Conservation (phyloP, 2,888 invertebrate species). For the Margaritifera margaritifera region DNA sequence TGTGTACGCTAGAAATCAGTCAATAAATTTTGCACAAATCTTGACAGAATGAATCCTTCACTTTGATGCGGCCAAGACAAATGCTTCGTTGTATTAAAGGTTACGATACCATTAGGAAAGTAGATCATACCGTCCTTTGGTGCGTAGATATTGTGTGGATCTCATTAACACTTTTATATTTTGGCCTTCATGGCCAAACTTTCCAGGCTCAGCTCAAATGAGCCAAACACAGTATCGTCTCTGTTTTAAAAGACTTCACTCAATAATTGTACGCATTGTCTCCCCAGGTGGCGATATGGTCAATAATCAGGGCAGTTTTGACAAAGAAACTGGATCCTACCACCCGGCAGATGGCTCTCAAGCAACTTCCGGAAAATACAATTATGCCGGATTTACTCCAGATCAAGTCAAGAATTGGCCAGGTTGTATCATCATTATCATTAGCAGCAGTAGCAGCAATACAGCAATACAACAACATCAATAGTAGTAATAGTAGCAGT, state of each 20-base stretch:
- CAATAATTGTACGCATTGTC: neutral
- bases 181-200: no score
- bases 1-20: no score
- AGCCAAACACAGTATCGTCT: neutral
- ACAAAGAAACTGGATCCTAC: slow-evolving; percentile 29
- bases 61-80: no score
- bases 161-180: no score
- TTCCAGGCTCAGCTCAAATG: neutral
- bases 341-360: slow-evolving; percentile 26
- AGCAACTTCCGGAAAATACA: slow-evolving; percentile 30
- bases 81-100: no score
- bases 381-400: slow-evolving; percentile 29
- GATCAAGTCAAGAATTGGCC: slow-evolving; percentile 30
- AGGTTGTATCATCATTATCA: slow-evolving; percentile 6
- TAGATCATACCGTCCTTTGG: no score
- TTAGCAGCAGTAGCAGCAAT: neutral
- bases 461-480: no score
- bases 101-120: no score
- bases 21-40: no score
- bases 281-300: slow-evolving; percentile 28
- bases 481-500: no score
- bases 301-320: slow-evolving; percentile 30
- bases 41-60: no score
- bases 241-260: neutral
- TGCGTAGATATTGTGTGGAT: no score